These are phyloP conservation scores for Nothura maculosa DNA, from an alignment of 2,797 vertebrate genomes.

Conservation along the genomic window DNA sequence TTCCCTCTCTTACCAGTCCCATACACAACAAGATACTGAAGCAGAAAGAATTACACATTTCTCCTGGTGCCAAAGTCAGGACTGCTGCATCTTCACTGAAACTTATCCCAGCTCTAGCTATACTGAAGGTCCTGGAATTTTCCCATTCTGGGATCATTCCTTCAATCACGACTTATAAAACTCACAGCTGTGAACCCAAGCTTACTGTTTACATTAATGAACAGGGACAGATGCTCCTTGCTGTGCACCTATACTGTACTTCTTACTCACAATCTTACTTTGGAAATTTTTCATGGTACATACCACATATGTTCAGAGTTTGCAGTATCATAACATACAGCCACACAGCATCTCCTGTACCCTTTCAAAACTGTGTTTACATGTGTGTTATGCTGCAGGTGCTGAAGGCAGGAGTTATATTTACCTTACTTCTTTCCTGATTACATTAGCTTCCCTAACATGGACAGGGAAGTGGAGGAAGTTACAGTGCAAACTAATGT, in stretches of 20 bases:
- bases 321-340: background rate
- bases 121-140: background rate
- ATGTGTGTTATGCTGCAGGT: fast-evolving
- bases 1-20: background rate
- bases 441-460: background rate
- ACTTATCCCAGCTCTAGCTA: background rate
- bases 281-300: background rate
- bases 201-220: background rate
- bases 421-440: background rate
- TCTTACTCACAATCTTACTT: background rate
- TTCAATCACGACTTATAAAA: background rate
- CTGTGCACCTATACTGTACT: background rate
- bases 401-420: background rate
- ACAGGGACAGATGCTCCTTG: background rate
- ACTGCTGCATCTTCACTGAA: background rate
- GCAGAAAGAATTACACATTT: background rate
- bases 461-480: background rate
- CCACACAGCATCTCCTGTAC: background rate
- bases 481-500: background rate
- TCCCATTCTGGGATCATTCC: background rate
- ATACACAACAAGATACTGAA: background rate
- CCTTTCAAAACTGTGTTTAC: background rate
- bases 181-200: background rate
- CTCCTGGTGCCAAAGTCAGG: background rate
- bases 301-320: background rate